Conservation (phyloP, 2,113 vertebrate species). For the Cyanoliseus patagonus region DNA sequence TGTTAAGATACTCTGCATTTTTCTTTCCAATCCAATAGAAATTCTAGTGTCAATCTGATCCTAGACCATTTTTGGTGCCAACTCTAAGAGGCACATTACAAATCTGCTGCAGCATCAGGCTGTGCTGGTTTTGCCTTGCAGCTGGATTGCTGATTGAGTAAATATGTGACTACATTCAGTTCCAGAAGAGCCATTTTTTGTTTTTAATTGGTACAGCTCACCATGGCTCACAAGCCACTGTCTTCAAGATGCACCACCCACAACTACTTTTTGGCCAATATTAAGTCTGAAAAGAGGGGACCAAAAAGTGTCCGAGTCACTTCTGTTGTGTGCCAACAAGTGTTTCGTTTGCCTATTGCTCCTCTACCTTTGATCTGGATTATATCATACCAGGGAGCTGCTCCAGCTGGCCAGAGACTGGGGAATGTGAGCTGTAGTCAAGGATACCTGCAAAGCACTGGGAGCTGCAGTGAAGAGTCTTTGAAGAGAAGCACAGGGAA, state of each 20-base stretch:
- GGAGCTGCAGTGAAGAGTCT: slow-evolving; percentile 12
- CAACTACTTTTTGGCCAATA: not conserved
- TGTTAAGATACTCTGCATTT: not conserved
- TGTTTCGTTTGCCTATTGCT: not conserved
- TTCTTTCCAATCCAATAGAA: not conserved
- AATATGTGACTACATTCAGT: not conserved
- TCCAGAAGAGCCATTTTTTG: not conserved
- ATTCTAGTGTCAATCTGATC: not conserved
- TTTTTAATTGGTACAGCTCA: not conserved
- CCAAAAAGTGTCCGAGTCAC: not conserved
- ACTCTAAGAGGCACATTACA: not conserved
- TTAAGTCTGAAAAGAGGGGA: not conserved
- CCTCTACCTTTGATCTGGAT: slow-evolving; percentile 48
- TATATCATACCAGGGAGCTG: slow-evolving; percentile 1
- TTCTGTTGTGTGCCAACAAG: slow-evolving; percentile 26
- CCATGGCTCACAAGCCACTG: not conserved
- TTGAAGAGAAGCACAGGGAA: not conserved
- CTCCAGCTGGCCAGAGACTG: slow-evolving; percentile 40
- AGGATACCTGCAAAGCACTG: slow-evolving; percentile 61
- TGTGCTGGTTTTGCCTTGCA: not conserved
- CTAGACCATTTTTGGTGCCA: not conserved
- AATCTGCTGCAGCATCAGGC: not conserved
- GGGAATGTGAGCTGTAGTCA: slow-evolving; percentile 61
- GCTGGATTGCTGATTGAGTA: not conserved
- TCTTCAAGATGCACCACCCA: not conserved